These are phyloP conservation scores for Lasioglossum oenotherae DNA, from an alignment of 2,888 invertebrate species.

Conservation along the genomic window DNA sequence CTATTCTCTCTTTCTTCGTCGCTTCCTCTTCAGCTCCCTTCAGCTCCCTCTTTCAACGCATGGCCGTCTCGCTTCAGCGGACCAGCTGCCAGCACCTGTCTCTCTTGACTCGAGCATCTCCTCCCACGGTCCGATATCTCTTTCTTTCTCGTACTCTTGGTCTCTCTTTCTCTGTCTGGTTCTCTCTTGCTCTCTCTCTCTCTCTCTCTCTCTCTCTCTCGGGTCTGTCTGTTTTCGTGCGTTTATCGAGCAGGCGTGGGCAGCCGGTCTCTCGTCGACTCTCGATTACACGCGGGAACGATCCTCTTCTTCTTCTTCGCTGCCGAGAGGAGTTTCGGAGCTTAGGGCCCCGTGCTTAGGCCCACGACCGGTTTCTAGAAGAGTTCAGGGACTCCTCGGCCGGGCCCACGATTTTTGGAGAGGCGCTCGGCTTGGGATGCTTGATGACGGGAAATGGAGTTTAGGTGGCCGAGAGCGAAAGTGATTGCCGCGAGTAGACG, in stretches of 20 bases:
- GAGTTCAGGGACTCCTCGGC: not conserved
- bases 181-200: not conserved
- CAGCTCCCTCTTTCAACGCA: conserved; percentile 24
- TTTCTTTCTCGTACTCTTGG: not conserved
- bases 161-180: not conserved
- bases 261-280: conserved; percentile 48
- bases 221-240: conserved; percentile 48
- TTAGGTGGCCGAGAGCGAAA: not conserved
- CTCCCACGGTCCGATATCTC: conserved; percentile 59
- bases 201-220: too few relatives aligned
- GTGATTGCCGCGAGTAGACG: not conserved
- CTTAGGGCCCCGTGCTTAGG: conserved; percentile 13
- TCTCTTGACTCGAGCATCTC: conserved; percentile 49
- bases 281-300: conserved; percentile 55
- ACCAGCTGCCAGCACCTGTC: conserved; percentile 38
- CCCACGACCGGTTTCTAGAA: conserved; percentile 28
- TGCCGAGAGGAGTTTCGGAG: conserved; percentile 37
- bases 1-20: conserved; percentile 41
- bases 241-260: conserved; percentile 71
- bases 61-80: conserved; percentile 33
- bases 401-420: not conserved
- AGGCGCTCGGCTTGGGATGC: not conserved
- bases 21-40: conserved; percentile 17
- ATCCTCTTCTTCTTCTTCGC: not conserved
- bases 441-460: not conserved